Evolutionary conservation across 1,140 invertebrate genomes (phyloP).

Genomic region (Microplitis demolitor): DNA sequence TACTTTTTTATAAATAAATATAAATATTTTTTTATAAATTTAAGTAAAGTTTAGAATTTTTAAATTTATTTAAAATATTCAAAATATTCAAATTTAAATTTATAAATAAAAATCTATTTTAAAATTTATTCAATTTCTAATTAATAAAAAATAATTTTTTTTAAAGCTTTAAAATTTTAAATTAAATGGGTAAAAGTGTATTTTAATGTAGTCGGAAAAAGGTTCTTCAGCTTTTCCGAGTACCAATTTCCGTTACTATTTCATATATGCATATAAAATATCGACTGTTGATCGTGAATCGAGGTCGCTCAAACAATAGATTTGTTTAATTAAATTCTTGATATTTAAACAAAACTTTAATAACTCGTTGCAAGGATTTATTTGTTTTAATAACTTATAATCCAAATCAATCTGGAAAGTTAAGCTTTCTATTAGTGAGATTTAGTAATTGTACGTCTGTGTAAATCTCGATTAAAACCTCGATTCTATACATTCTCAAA

Average conservation of each 20-base stretch:
- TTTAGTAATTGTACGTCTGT: too few species aligned
- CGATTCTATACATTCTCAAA: too few species aligned
- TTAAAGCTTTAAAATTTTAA: background rate
- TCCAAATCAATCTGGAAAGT: background rate
- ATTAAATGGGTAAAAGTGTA: background rate
- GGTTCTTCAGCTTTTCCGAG: background rate
- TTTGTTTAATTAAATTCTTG: constrained; percentile 1
- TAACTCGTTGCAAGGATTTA: background rate
- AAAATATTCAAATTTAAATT: too few species aligned
- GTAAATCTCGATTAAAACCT: too few species aligned
- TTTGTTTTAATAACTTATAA: background rate
- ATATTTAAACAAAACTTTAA: background rate
- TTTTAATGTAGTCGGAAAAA: constrained; percentile 3
- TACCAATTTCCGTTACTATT: constrained; percentile 4
- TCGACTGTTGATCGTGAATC: constrained; percentile 21
- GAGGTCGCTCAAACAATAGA: constrained; percentile 9
- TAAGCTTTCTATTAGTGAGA: too few species aligned
- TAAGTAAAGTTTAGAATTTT: too few species aligned
- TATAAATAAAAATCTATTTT: too few species aligned
- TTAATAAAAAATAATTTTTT: too few species aligned
- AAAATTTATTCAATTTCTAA: too few species aligned
- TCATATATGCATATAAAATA: background rate
- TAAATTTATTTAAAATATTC: too few species aligned
- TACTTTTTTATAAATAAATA: background rate
- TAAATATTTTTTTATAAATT: too few species aligned